phyloP scores from a whole-genome alignment of 2,797 vertebrate genomes.

The Phataginus tetradactyla region DNA sequence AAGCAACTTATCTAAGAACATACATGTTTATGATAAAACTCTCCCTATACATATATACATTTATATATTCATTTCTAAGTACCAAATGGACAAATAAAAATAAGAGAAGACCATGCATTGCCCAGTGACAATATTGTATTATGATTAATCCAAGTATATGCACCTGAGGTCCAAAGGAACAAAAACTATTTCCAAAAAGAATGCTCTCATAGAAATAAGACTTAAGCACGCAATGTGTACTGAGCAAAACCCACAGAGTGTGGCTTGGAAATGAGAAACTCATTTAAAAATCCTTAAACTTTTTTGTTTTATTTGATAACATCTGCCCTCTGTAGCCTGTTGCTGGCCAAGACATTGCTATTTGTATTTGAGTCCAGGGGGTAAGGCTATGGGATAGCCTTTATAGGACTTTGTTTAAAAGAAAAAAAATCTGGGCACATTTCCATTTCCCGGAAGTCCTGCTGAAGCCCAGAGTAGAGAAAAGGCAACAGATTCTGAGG shows the following conservation, averaged over 20 bases:
- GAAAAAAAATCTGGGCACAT: conserved; percentile 69
- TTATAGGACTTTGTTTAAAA: conserved; percentile 76
- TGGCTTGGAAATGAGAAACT: conserved; percentile 44
- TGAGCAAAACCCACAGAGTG: conserved; percentile 8
- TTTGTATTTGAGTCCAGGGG: conserved; percentile 56
- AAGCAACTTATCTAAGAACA: conserved; percentile 21
- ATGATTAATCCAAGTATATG: not conserved
- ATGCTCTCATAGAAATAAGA: conserved; percentile 27
- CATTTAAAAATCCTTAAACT: conserved; percentile 74
- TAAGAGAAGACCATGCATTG: not conserved
- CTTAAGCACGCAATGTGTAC: not conserved
- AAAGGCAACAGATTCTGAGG: conserved; percentile 59
- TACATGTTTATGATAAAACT: not conserved
- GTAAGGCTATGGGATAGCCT: conserved; percentile 44
- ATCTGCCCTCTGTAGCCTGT: conserved; percentile 68
- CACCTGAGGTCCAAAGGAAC: not conserved
- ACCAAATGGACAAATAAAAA: conserved; percentile 15
- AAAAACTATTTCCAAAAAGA: conserved; percentile 23
- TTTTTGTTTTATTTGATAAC: conserved; percentile 61
- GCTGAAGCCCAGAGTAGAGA: conserved; percentile 64
- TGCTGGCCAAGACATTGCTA: conserved; percentile 62
- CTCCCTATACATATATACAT: not conserved
- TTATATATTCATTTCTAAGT: conserved; percentile 39
- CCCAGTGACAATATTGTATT: not conserved
- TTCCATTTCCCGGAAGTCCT: conserved; percentile 62